Evolutionary conservation across 2,113 vertebrate species (phyloP), one percentile per base, ranked within the genome.

Genomic region (Myotis lucifugus): DNA sequence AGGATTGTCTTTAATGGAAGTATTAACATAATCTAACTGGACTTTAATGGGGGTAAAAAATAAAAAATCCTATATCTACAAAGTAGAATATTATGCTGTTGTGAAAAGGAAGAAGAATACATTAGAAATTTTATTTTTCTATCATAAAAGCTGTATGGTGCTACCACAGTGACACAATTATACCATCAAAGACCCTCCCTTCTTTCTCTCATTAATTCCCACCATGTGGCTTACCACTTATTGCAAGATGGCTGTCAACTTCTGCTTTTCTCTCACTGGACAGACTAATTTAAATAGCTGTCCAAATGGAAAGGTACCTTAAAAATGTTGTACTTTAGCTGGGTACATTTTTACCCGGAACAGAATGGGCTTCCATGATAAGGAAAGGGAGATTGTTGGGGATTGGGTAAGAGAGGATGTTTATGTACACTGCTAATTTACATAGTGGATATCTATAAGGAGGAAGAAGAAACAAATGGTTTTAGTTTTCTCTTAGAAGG

Each of bases 81-180:
- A 94, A 66, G 29, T 67, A 76, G 50, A 92, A 59, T 76, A 74
- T 74, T 90, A 78, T 25, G 17, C 27, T 96, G 8, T 21, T 81
- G 6, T 90, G 72, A 84, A 89, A 72, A 96, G 17, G 25, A 78
- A 70, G 21, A 11, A 69, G 15, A 18, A 61, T 61, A 64, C 91
- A 19, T 90, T 79, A 79, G 27, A 17, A 74, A 84, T 90, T 85
- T 84, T 73, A 29, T 82, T 83, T 92, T 93, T 77, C 67, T 46
- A 77, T 66, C 25, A 18, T 91, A 78, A 85, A 88, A 91, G 21
- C 13, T n/a, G 2, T n/a, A n/a, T 56, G 2, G 13, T 19, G 29
- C 23, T 67, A 66, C 42, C 5, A 27, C 21, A 34, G 12, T 2
- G 37, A 61, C 3, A 52, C 6, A 4, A 52, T 34, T 78, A 46